Conservation (phyloP, 2,797 vertebrate species). For the Microctenopoma stevenorrisi region DNA sequence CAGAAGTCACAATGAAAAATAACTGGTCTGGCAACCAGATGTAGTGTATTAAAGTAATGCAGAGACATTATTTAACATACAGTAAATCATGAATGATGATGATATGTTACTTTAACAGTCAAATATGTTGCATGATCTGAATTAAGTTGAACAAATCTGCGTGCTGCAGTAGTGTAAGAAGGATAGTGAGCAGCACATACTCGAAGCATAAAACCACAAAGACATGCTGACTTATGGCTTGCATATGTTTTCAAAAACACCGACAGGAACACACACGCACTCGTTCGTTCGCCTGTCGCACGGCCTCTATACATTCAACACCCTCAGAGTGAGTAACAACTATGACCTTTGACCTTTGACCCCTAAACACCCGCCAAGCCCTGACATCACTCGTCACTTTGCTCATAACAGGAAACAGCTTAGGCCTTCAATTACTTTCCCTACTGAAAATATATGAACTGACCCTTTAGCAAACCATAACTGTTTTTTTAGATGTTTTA, state of each 20-base stretch:
- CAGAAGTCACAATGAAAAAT: slow-evolving; percentile 1
- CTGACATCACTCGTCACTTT: slow-evolving; percentile 33
- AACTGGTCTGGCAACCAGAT: neutral
- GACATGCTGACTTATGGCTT: neutral
- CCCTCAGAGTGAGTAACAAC: slow-evolving; percentile 4
- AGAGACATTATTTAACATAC: neutral
- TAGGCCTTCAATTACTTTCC: neutral
- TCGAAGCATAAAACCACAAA: neutral
- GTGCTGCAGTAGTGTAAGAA: neutral
- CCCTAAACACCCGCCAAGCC: neutral
- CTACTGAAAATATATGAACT: neutral
- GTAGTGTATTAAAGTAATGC: slow-evolving; percentile 13
- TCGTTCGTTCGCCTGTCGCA: neutral
- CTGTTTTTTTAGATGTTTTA: neutral
- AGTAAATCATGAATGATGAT: slow-evolving; percentile 3
- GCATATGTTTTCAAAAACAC: slow-evolving; percentile 4
- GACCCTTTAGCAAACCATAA: neutral
- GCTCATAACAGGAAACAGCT: slow-evolving; percentile 36
- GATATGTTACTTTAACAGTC: neutral
- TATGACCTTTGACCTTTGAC: slow-evolving; percentile 44
- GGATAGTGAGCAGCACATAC: neutral
- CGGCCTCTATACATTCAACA: slow-evolving; percentile 13
- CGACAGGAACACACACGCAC: slow-evolving; percentile 1
- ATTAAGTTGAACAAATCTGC: neutral
- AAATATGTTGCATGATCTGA: neutral